Evolutionary conservation across 2,888 invertebrate species (phyloP).

Genomic region (Scaptomyza reducta): DNA sequence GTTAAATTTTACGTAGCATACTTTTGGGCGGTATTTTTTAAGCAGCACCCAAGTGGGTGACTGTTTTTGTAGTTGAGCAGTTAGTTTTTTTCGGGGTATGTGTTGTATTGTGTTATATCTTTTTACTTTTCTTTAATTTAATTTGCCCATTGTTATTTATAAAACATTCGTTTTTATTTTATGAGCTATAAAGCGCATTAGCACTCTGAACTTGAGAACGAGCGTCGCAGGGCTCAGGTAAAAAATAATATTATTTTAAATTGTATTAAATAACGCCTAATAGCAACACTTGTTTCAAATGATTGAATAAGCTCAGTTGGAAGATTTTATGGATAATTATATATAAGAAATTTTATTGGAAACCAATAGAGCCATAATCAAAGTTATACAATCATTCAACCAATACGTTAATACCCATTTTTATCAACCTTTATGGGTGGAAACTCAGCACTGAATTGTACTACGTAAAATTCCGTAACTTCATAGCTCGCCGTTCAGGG

Average conservation of each 20-base stretch:
- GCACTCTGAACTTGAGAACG: constrained; percentile 23
- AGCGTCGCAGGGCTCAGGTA: constrained; percentile 17
- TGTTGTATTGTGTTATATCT: not conserved
- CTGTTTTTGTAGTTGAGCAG: constrained; percentile 33
- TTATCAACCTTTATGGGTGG: constrained; percentile 7
- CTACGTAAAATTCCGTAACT: not conserved
- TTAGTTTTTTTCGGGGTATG: constrained; percentile 8
- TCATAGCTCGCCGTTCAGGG: not conserved
- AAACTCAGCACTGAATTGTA: not conserved
- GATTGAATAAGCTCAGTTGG: constrained; percentile 24
- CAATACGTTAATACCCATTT: not conserved
- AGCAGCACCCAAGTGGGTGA: constrained; percentile 45
- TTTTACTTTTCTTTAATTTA: constrained; percentile 56
- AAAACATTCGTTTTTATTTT: constrained; percentile 73
- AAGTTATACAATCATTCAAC: not conserved
- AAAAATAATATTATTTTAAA: constrained; percentile 24
- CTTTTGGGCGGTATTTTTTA: constrained; percentile 52
- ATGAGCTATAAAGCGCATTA: constrained; percentile 57
- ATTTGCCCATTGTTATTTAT: constrained; percentile 71
- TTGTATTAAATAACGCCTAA: constrained; percentile 11
- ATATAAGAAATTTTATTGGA: not conserved
- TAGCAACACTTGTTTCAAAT: constrained; percentile 29
- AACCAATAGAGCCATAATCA: not conserved
- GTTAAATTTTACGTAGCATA: constrained; percentile 66
- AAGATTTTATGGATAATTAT: too few relatives aligned